Evolutionary conservation across 2,888 invertebrate species (phyloP), one percentile per base, ranked within the genome.

Genomic region (Lepidocyrtinus sp.): DNA sequence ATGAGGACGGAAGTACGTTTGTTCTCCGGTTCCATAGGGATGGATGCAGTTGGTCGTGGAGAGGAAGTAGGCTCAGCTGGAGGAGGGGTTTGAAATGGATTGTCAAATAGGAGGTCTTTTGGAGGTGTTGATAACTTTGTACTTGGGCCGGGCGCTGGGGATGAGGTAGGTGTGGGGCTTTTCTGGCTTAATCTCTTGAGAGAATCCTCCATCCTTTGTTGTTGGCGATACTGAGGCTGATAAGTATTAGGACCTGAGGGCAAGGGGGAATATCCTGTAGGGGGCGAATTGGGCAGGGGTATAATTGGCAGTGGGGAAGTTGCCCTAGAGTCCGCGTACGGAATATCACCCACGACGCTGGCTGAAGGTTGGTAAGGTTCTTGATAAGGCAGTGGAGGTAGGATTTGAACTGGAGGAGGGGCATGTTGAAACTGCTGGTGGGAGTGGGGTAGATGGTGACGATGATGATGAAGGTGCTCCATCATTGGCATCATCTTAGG

Each of bases 271-370:
- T 80, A 82, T 26, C 80, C 80, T 19, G 72, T 63, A n/a, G 82
- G 79, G 7, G 75, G 69, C 21, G 82, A 76, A n/a, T n/a, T n/a
- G n/a, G n/a, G n/a, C n/a, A n/a, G n/a, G n/a, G n/a, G n/a, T n/a
- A n/a, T n/a, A 25, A 82, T 76, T 15, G 80, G 65, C 7, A 85
- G 83, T 0, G 86, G 86, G 0, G 86, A 85, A 0, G 86, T 86
- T 15, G 75, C 78, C 69, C 86, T 70, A 9, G 85, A 85, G 72
- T 86, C 86, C 5, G 84, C 85, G 67, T 85, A 86, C 1, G 86
- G 86, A 36, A 86, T 86, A 61, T 83, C 83, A 79, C 78, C 75
- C 19, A 76, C 74, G 21, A 82, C 22, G 24, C 67, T 81, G 22
- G 70, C 78, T 12, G 74, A 36, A 17, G 85, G 85, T 61, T 82